phyloP scores from a whole-genome alignment of 2,113 vertebrate genomes.

The Sarotherodon lohbergeri region DNA sequence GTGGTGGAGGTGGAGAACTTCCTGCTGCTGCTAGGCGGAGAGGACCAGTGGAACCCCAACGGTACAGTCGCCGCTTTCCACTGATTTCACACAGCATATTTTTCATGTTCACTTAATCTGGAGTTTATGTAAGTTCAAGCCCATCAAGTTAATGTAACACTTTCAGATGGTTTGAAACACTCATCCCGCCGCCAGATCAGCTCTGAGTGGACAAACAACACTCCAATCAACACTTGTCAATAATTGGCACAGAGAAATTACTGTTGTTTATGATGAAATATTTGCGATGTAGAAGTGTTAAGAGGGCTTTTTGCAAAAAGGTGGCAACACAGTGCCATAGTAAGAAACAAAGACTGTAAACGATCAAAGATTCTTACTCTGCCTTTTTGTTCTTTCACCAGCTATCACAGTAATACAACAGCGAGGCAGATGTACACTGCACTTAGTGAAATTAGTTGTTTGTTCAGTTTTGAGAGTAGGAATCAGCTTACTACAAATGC shows the following conservation, averaged over 20 bases:
- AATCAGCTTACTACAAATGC: background rate
- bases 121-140: background rate
- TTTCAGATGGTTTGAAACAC: conserved; percentile 19
- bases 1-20: conserved; percentile 99
- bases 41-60: conserved; percentile 99
- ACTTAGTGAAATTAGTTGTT: background rate
- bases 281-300: conserved; percentile 15
- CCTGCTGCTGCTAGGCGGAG: conserved; percentile 92
- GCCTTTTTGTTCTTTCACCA: background rate
- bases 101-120: background rate
- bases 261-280: conserved; percentile 24
- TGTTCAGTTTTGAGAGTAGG: background rate
- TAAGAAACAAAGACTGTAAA: conserved; percentile 8
- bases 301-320: conserved; percentile 6
- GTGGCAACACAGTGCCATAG: background rate
- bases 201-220: conserved; percentile 49
- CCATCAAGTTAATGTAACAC: conserved; percentile 12
- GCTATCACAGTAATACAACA: background rate
- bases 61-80: conserved; percentile 68
- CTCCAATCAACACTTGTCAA: conserved; percentile 34
- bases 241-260: conserved; percentile 27
- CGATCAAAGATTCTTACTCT: background rate
- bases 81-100: background rate
- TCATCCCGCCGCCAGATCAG: conserved; percentile 8
- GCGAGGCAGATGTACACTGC: background rate